Evolutionary conservation across 2,888 invertebrate species (phyloP).

Genomic region (Oligia fasciuncula): DNA sequence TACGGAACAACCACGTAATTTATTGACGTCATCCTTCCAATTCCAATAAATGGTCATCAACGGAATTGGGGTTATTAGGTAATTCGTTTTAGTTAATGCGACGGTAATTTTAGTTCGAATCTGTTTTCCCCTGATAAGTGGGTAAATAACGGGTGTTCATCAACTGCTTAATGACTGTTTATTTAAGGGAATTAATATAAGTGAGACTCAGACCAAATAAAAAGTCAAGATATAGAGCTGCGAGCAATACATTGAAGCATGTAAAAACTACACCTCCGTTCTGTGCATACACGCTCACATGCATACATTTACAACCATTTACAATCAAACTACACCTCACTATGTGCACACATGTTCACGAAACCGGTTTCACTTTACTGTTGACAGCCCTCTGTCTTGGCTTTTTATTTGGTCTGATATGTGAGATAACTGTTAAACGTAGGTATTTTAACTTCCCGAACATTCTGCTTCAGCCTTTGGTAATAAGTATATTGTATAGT

Average conservation of each 20-base stretch:
- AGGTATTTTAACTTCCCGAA: background rate
- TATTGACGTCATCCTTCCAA: slow-evolving; percentile 54
- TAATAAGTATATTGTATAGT: background rate
- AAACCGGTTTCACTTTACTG: no score
- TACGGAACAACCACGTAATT: slow-evolving; percentile 38
- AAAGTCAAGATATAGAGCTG: no score
- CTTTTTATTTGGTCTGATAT: no score
- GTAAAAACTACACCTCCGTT: no score
- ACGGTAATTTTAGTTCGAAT: slow-evolving; percentile 61
- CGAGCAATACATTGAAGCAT: no score
- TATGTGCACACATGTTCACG: no score
- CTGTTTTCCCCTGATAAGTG: slow-evolving; percentile 62
- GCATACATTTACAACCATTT: no score
- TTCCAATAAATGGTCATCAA: slow-evolving; percentile 64
- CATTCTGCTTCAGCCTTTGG: background rate
- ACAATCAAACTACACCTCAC: no score
- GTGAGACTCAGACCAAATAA: background rate
- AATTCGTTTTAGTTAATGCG: slow-evolving; percentile 52
- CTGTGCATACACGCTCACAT: no score
- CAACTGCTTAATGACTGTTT: slow-evolving; percentile 30
- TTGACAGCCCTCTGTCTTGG: no score
- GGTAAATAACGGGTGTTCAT: slow-evolving; percentile 47
- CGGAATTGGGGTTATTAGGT: slow-evolving; percentile 62
- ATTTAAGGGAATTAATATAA: slow-evolving; percentile 11
- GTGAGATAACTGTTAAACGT: background rate